Evolutionary conservation across 2,113 vertebrate species (phyloP).

Genomic region (Numida meleagris): DNA sequence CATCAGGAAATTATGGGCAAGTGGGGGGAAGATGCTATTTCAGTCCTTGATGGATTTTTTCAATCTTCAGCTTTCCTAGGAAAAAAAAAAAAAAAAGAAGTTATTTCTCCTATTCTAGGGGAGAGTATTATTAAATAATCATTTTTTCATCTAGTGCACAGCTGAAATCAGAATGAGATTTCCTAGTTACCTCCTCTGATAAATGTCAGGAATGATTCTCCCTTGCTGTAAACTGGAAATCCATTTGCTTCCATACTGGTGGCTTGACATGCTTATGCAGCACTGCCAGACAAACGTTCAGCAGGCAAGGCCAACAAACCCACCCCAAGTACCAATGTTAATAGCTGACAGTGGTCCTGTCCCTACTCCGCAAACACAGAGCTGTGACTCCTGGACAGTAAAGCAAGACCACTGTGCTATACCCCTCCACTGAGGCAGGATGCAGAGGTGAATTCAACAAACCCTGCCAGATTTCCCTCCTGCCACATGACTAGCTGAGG

Average conservation of each 20-base stretch:
- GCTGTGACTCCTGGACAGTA: not conserved
- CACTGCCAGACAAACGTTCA: not conserved
- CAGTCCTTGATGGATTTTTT: not conserved
- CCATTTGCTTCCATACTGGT: not conserved
- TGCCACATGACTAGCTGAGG: not conserved
- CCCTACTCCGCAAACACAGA: not conserved
- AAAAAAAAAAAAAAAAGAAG: not conserved
- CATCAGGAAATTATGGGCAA: not conserved
- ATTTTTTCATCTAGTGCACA: not conserved
- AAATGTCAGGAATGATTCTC: not conserved
- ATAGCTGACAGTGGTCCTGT: not conserved
- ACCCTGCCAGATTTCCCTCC: not conserved
- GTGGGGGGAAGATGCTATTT: not conserved
- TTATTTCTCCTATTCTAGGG: not conserved
- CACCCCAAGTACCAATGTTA: rapidly evolving
- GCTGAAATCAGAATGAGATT: not conserved
- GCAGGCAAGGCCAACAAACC: not conserved
- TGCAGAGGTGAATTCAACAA: not conserved
- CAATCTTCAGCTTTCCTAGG: not conserved
- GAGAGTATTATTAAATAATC: not conserved
- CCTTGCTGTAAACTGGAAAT: not conserved
- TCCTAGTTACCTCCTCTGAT: not conserved
- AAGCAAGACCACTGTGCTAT: not conserved
- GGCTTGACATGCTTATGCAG: not conserved
- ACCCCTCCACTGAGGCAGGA: not conserved